A percentile compares a stretch with the other conserved stretches of the same genome.
phyloP scores from a whole-genome alignment of 2,113 vertebrate species.

The Sinocyclocheilus anshuiensis region DNA sequence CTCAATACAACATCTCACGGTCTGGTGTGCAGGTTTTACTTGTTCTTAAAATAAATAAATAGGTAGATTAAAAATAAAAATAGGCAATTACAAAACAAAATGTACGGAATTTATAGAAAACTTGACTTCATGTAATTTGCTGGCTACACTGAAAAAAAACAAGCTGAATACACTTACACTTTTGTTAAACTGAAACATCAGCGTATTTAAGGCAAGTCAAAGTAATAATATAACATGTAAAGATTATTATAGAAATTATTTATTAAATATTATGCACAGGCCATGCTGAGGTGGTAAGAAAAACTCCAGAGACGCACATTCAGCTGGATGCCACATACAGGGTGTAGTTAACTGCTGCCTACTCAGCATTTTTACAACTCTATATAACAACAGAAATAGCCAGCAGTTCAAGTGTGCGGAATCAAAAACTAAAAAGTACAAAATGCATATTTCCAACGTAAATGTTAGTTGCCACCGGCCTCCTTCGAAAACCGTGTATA shows the following conservation, averaged over 20 bases:
- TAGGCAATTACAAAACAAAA: neutral
- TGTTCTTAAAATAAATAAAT: neutral
- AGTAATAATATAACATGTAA: neutral
- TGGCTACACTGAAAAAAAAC: no score
- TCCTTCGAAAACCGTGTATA: neutral
- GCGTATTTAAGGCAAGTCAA: neutral
- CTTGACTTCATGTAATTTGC: neutral
- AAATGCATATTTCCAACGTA: neutral
- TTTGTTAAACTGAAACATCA: neutral
- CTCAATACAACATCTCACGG: constrained; percentile 22
- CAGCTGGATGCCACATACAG: constrained; percentile 34
- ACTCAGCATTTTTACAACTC: constrained; percentile 35
- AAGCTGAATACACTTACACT: neutral
- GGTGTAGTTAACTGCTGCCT: constrained; percentile 29
- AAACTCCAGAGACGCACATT: constrained; percentile 32
- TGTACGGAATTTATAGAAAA: neutral
- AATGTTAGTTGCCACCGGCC: neutral
- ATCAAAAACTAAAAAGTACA: neutral
- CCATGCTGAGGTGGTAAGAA: neutral
- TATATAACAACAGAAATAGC: constrained; percentile 3
- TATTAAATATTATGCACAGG: neutral
- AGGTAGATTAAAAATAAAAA: neutral
- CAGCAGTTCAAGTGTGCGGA: neutral
- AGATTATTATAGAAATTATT: neutral
- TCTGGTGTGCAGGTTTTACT: constrained; percentile 1